A percentile compares a stretch with the other conserved stretches of the same genome.
These are phyloP conservation scores for Synanthedon formicaeformis DNA, from an alignment of 2,888 invertebrate species.

Conservation along the genomic window DNA sequence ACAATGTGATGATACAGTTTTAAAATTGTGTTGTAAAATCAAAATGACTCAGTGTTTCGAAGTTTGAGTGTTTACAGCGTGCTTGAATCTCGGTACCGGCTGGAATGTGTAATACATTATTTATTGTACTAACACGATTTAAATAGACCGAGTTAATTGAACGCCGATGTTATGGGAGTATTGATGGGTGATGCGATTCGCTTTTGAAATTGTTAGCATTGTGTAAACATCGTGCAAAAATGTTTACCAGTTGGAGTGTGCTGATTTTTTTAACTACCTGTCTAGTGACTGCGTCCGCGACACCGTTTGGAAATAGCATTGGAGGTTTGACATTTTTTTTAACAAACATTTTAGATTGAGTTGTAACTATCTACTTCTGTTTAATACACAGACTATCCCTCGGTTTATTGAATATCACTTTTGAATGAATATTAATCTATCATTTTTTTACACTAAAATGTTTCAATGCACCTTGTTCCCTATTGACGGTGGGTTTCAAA, in stretches of 20 bases:
- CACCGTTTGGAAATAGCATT: conserved; percentile 11
- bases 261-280: conserved; percentile 25
- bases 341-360: conserved; percentile 14
- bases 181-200: neutral
- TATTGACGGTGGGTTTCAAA: conserved; percentile 19
- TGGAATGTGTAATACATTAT: conserved; percentile 35
- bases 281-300: conserved; percentile 21
- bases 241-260: conserved; percentile 30
- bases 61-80: conserved; percentile 42
- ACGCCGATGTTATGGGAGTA: conserved; percentile 18
- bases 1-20: conserved; percentile 29
- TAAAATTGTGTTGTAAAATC: conserved; percentile 28
- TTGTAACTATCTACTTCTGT: conserved; percentile 11
- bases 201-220: neutral
- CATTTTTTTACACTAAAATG: neutral
- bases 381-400: conserved; percentile 12
- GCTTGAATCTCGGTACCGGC: conserved; percentile 27
- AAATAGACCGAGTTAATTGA: conserved; percentile 30
- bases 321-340: conserved; percentile 41
- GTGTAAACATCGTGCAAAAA: conserved; percentile 17
- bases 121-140: conserved; percentile 22
- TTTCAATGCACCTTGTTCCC: conserved; percentile 21
- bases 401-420: neutral
- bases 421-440: neutral
- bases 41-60: conserved; percentile 54